Conservation (phyloP, 1,140 invertebrate genomes). For the Adelges cooleyi region DNA sequence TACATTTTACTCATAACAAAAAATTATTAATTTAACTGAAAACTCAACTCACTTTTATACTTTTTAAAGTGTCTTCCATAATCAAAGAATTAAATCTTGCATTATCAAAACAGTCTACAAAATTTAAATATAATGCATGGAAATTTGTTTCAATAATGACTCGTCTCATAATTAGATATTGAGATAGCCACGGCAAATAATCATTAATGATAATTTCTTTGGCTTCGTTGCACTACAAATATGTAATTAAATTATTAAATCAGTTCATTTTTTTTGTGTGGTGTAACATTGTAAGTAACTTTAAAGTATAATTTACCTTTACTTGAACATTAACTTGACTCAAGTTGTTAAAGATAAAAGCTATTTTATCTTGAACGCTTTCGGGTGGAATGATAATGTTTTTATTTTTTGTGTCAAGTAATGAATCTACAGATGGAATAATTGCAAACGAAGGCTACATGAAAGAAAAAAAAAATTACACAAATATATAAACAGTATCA, state of each 20-base stretch:
- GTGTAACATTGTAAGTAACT: not conserved
- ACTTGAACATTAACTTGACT: constrained; percentile 87
- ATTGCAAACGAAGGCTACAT: constrained; percentile 81
- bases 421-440: constrained; percentile 94
- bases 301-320: constrained; percentile 45
- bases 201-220: constrained; percentile 84
- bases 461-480: too few relatives aligned
- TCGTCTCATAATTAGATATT: constrained; percentile 97
- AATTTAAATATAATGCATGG: constrained; percentile 91
- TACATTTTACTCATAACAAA: not conserved
- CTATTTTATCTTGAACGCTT: constrained; percentile 83
- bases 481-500: too few relatives aligned
- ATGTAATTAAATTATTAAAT: constrained; percentile 11
- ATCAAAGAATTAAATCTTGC: constrained; percentile 73
- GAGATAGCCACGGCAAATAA: constrained; percentile 89
- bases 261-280: too few relatives aligned
- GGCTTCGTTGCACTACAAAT: constrained; percentile 72
- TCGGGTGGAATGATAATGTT: constrained; percentile 78
- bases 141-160: constrained; percentile 98
- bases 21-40: not conserved
- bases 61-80: constrained; percentile 87
- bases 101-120: constrained; percentile 80
- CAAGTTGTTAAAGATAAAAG: constrained; percentile 98
- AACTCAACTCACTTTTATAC: constrained; percentile 71
- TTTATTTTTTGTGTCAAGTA: constrained; percentile 87